These are phyloP conservation scores for Conistra vaccinii DNA, from an alignment of 2,888 invertebrate species.

Conservation along the genomic window DNA sequence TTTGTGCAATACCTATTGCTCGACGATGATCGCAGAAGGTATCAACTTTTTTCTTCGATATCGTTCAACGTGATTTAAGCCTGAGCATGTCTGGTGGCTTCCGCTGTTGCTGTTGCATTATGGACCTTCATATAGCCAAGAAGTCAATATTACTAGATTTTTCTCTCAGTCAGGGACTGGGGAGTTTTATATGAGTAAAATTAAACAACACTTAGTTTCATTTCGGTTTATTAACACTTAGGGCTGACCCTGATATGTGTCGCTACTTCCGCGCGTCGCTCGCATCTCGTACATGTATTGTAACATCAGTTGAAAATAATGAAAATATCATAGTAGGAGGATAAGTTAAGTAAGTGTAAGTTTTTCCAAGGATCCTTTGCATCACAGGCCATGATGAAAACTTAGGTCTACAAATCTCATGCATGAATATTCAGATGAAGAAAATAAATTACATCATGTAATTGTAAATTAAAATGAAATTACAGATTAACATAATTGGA, in stretches of 20 bases:
- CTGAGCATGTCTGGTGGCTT: no score
- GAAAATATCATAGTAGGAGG: not conserved
- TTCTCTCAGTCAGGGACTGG: not conserved
- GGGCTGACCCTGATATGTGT: conserved; percentile 89
- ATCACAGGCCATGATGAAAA: conserved; percentile 4
- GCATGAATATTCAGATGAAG: not conserved
- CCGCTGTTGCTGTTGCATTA: not conserved
- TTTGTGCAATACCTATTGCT: not conserved
- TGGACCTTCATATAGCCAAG: not conserved
- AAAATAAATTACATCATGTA: not conserved
- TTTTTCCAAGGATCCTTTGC: not conserved
- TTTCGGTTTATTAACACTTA: conserved; percentile 88
- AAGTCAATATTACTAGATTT: not conserved
- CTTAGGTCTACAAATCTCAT: not conserved
- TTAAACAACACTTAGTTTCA: conserved; percentile 82
- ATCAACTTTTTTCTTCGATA: not conserved
- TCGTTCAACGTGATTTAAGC: not conserved
- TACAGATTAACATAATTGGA: not conserved
- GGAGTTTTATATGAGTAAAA: conserved; percentile 64
- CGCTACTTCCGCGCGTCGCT: conserved; percentile 80
- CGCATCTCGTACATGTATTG: conserved; percentile 69
- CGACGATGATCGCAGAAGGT: not conserved
- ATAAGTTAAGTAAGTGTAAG: not conserved
- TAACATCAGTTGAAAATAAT: not conserved
- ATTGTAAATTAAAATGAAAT: not conserved